These are phyloP conservation scores for Oncorhynchus masou DNA, from an alignment of 2,113 vertebrate genomes.

Conservation along the genomic window DNA sequence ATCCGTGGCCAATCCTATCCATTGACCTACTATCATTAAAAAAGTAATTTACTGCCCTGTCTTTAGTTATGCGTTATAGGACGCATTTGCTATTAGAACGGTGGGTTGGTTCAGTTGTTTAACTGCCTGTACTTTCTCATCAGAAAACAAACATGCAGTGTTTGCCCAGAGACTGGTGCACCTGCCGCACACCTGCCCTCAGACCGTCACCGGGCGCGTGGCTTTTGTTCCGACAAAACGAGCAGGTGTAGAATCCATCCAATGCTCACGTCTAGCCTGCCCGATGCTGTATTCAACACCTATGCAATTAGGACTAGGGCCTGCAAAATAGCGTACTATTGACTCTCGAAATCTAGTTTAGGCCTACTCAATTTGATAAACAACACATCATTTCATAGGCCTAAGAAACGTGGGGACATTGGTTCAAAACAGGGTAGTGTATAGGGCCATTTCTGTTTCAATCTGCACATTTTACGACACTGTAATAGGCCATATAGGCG, in stretches of 20 bases:
- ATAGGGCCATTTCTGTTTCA: neutral
- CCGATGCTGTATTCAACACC: constrained; percentile 47
- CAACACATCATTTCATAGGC: no score
- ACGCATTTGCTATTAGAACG: constrained; percentile 42
- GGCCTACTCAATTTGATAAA: neutral
- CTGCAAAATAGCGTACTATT: neutral
- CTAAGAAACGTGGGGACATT: neutral
- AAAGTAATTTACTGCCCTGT: constrained; percentile 21
- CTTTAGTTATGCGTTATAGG: constrained; percentile 49
- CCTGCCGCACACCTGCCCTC: constrained; percentile 78
- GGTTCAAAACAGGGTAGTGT: neutral
- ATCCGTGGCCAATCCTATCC: neutral
- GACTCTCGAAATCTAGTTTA: neutral
- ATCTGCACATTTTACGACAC: neutral
- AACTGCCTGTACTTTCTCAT: constrained; percentile 66
- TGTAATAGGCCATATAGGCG: neutral
- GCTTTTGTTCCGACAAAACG: constrained; percentile 60
- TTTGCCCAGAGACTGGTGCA: constrained; percentile 75
- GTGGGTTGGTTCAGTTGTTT: constrained; percentile 61
- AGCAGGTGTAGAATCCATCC: constrained; percentile 52
- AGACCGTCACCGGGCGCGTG: constrained; percentile 44
- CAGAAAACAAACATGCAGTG: constrained; percentile 76
- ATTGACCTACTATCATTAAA: neutral
- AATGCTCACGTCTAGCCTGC: neutral
- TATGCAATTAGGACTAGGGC: constrained; percentile 43